phyloP scores from a whole-genome alignment of 2,113 vertebrate genomes.

The Oreotrochilus melanogaster region DNA sequence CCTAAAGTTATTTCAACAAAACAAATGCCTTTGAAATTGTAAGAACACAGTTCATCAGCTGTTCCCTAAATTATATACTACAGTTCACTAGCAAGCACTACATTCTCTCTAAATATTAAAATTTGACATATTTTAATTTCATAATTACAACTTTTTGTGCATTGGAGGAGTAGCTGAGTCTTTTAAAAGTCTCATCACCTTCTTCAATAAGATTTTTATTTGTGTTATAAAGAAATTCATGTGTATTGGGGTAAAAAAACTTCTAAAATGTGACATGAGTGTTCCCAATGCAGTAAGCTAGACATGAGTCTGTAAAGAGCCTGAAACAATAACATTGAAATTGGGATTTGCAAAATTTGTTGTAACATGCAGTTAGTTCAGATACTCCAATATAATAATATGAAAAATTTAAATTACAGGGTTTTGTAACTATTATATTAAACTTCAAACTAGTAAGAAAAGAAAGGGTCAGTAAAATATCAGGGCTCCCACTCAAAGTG shows the following conservation, averaged over 20 bases:
- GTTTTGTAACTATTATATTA: neutral
- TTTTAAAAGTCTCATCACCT: neutral
- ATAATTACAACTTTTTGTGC: neutral
- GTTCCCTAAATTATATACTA: constrained; percentile 3
- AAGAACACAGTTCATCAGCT: constrained; percentile 7
- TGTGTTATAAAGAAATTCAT: neutral
- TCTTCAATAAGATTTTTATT: neutral
- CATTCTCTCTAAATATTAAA: neutral
- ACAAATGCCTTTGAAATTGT: neutral
- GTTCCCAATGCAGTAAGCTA: neutral
- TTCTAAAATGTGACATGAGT: neutral
- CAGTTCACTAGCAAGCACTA: neutral
- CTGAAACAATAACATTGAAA: neutral
- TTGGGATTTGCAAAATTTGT: neutral
- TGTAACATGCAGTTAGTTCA: neutral
- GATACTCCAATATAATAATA: neutral
- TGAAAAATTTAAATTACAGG: neutral
- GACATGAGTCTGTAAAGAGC: neutral
- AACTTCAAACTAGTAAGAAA: neutral
- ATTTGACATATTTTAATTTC: neutral
- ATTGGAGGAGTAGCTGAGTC: neutral
- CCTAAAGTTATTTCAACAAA: neutral
- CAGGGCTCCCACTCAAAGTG: neutral
- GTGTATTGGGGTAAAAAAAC: neutral
- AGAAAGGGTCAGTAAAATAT: neutral